phyloP scores from a whole-genome alignment of 2,113 vertebrate genomes.

The Corythaeola cristata region DNA sequence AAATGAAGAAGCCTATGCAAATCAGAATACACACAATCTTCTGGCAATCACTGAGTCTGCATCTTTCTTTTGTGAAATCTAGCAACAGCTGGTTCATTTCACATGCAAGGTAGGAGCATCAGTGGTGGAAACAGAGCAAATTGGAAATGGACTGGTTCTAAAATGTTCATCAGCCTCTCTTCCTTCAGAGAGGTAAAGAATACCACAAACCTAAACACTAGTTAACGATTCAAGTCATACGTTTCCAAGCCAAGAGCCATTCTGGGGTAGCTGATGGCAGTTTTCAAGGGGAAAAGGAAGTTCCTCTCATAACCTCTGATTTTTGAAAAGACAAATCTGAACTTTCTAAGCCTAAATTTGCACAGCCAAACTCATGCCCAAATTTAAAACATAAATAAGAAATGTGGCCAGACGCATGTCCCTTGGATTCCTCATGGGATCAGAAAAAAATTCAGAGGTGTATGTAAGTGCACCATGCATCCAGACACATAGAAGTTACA shows the following conservation, averaged over 20 bases:
- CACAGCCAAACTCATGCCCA: background rate
- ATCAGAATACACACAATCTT: background rate
- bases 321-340: background rate
- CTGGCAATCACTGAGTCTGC: background rate
- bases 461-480: background rate
- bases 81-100: background rate
- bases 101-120: background rate
- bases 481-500: background rate
- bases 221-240: background rate
- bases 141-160: background rate
- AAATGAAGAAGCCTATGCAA: background rate
- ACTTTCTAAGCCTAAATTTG: background rate
- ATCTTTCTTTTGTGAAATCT: background rate
- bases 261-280: background rate
- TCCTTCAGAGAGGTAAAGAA: background rate
- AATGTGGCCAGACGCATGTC: accelerated
- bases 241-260: background rate
- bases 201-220: background rate
- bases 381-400: background rate
- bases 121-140: background rate
- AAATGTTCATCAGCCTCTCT: background rate
- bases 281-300: background rate
- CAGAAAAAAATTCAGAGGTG: background rate
- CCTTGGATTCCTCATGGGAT: background rate
- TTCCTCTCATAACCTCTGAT: background rate